Percentiles rank a stretch among this genome's conserved stretches.
Conservation (phyloP, 2,113 vertebrate species). For the Oplegnathus fasciatus region DNA sequence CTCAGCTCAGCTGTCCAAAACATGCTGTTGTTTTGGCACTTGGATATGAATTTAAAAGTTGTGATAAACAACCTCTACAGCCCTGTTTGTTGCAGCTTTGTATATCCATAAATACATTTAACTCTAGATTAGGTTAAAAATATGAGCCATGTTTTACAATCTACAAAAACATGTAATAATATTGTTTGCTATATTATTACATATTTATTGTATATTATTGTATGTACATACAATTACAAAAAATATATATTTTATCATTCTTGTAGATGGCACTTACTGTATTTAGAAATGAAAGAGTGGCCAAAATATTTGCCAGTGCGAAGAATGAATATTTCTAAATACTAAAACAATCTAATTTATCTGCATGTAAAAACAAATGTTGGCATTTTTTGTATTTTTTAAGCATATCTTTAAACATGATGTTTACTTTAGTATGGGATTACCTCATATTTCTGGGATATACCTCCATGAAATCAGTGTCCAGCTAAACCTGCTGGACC, state of each 20-base stretch:
- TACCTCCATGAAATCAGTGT: not conserved
- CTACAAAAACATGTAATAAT: not conserved
- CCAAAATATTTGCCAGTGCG: not conserved
- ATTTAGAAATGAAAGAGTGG: not conserved
- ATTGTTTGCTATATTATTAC: not conserved
- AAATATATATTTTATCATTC: not conserved
- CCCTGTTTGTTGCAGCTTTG: not conserved
- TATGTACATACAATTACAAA: not conserved
- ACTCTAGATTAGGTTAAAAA: not conserved
- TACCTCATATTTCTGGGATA: not conserved
- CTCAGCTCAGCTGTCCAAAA: constrained; percentile 36
- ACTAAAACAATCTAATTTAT: not conserved
- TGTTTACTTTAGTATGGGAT: not conserved
- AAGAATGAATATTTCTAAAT: not conserved
- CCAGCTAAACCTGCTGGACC: too few relatives aligned
- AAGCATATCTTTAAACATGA: not conserved
- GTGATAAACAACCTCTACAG: not conserved
- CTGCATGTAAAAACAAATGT: not conserved
- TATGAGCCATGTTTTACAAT: not conserved
- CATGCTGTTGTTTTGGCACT: constrained; percentile 34
- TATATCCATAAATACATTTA: not conserved
- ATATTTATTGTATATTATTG: not conserved
- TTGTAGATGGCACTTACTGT: not conserved
- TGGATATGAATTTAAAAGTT: not conserved
- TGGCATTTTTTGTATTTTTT: constrained; percentile 1